Percentiles rank a stretch among this genome's conserved stretches.
phyloP scores from a whole-genome alignment of 2,888 invertebrate genomes.

The Hipparchia sbordonii region DNA sequence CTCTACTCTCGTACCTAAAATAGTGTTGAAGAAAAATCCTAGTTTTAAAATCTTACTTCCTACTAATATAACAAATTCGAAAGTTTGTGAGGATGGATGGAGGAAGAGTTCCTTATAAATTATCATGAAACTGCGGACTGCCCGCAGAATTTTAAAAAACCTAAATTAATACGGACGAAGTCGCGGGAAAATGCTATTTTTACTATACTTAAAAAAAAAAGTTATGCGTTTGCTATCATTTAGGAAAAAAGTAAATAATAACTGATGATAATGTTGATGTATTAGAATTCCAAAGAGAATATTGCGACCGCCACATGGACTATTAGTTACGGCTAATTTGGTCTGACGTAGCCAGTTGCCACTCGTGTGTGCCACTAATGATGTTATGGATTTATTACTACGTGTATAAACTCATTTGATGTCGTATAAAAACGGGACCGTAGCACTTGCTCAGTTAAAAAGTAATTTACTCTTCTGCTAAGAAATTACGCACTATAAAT shows the following conservation, averaged over 20 bases:
- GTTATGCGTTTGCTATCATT: too few relatives aligned
- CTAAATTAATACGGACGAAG: too few relatives aligned
- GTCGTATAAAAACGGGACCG: constrained; percentile 8
- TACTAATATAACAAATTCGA: too few relatives aligned
- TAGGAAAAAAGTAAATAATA: too few relatives aligned
- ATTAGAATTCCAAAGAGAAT: neutral
- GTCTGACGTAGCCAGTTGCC: constrained; percentile 44
- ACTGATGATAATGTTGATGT: constrained; percentile 7
- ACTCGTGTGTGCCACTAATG: constrained; percentile 53
- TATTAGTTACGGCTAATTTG: constrained; percentile 59
- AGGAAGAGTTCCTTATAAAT: too few relatives aligned
- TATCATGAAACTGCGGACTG: too few relatives aligned
- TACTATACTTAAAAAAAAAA: too few relatives aligned
- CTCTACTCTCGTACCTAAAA: neutral
- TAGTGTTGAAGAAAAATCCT: neutral
- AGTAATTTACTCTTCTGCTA: constrained; percentile 5
- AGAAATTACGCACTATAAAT: constrained; percentile 1
- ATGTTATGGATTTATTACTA: constrained; percentile 59
- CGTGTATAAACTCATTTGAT: constrained; percentile 36
- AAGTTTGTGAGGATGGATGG: too few relatives aligned
- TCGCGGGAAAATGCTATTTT: too few relatives aligned
- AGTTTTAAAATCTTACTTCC: neutral
- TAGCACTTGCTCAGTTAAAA: constrained; percentile 3
- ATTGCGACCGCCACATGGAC: constrained; percentile 5
- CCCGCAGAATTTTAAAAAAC: too few relatives aligned